Conservation (phyloP, 30 jellyfish, hydroid and myxozoan genomes). For the Hydra vulgaris region DNA sequence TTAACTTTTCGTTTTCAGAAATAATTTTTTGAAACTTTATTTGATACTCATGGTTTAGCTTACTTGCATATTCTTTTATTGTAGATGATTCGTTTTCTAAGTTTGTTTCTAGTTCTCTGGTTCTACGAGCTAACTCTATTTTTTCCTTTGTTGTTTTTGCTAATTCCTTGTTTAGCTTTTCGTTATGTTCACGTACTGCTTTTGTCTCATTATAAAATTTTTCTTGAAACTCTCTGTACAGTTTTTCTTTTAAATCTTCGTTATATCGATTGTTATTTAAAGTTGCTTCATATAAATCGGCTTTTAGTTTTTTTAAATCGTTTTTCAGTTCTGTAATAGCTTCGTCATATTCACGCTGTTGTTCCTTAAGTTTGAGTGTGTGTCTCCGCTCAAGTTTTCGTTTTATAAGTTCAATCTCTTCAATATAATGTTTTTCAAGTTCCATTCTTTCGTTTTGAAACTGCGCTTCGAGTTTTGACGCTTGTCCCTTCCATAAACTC, state of each 20-base stretch:
- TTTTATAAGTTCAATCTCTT: slow-evolving; percentile 31
- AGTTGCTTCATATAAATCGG: slow-evolving; percentile 25
- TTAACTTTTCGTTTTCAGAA: slow-evolving; percentile 47
- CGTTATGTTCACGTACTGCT: slow-evolving; percentile 34
- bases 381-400: slow-evolving; percentile 31
- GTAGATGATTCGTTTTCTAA: slow-evolving; percentile 21
- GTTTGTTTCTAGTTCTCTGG: slow-evolving; percentile 31
- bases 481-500: slow-evolving; percentile 26
- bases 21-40: slow-evolving; percentile 41
- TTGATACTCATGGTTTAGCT: slow-evolving; percentile 61
- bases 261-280: slow-evolving; percentile 2
- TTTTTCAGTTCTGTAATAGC: slow-evolving; percentile 29
- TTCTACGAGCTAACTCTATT: slow-evolving; percentile 30
- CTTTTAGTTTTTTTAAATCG: slow-evolving; percentile 24
- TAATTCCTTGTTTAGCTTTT: slow-evolving; percentile 47
- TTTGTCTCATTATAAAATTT: slow-evolving; percentile 43
- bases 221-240: slow-evolving; percentile 27
- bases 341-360: slow-evolving; percentile 50
- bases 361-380: slow-evolving; percentile 28
- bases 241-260: slow-evolving; percentile 21
- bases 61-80: slow-evolving; percentile 28
- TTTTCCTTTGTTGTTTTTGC: slow-evolving; percentile 41
- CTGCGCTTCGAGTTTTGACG: slow-evolving; percentile 24
- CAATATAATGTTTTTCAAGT: slow-evolving; percentile 35
- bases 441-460: slow-evolving; percentile 33